Base-by-base conservation (phyloP, 2,888 invertebrate species). In the Lasioglossum morio region DNA sequence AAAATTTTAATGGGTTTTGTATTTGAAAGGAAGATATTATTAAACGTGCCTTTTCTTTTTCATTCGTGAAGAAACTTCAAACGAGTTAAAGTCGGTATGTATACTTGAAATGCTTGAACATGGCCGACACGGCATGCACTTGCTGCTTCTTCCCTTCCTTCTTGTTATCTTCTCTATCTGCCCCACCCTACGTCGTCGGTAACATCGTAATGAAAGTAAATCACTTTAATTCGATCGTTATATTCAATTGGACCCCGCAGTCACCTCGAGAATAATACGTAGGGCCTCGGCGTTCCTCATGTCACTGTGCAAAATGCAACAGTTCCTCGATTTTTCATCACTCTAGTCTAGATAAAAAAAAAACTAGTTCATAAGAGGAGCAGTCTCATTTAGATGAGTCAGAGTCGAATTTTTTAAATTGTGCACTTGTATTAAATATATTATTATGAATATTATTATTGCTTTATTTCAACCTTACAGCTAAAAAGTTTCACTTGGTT, bases 131-230 rank as follows among this genome's bases (percentile, higher is more conserved):
- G 5, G 66, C 34, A 19, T 19, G 34, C 66, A 66, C 30, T 34
- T 12, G 34, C 34, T 12, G 34, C 34, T 66, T 34, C 66, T 19
- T 37, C 69, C 4, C 69, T 40, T n/a, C 10, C 8, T 19, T 37
- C 16, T 83, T 79, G 46, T 72, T 37, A 43, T 75, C 69, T 74
- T 78, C 76, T 40, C 60, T 78, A 48, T 76, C 79, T 43, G n/a
- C 19, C 12, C 40, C 4, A 34, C 48, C 70, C 34, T 57, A 19
- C 53, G 70, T 57, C 37, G 43, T 30, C 27, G 43, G 30, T 16
- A 48, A 77, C 77, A 74, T 81, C 72, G 57, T 81, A 82, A 86
- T 86, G 86, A 85, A 85, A 85, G 82, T 85, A 85, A 86, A 85
- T 82, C 73, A 77, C 19, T 77, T 82, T 70, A 85, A 85, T 81